Percentiles rank a stretch among this genome's conserved stretches.
phyloP scores from a whole-genome alignment of 1,140 invertebrate species.

The Cardiocondyla obscurior region DNA sequence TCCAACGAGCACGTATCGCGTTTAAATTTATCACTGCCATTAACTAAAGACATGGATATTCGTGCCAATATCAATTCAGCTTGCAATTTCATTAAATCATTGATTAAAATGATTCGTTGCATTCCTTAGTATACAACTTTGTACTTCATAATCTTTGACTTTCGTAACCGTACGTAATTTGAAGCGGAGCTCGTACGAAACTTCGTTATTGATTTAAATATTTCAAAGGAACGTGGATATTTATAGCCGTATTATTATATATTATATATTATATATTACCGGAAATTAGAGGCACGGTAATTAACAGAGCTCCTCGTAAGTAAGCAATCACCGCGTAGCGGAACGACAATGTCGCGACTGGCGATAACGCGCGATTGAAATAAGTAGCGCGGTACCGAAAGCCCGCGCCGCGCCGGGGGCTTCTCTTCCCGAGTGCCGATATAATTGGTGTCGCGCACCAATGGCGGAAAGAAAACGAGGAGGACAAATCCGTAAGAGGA shows the following conservation, averaged over 20 bases:
- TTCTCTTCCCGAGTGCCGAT: constrained; percentile 13
- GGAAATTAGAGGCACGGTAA: constrained; percentile 28
- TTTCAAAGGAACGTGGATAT: too few relatives aligned
- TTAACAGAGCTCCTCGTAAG: constrained; percentile 1
- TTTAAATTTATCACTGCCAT: neutral
- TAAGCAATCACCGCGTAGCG: neutral
- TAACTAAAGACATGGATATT: neutral
- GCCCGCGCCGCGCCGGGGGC: neutral
- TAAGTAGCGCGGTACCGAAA: neutral
- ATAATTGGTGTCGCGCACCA: constrained; percentile 65
- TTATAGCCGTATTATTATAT: too few relatives aligned
- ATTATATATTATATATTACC: too few relatives aligned
- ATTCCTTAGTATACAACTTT: neutral
- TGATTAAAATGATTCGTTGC: neutral
- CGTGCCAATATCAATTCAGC: constrained; percentile 6
- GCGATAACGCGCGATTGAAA: constrained; percentile 5
- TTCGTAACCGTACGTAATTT: neutral
- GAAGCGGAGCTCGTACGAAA: neutral
- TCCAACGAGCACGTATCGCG: neutral
- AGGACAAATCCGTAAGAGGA: constrained; percentile 20
- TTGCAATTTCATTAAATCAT: neutral
- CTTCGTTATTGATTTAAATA: neutral
- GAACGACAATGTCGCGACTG: neutral
- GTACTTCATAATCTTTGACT: neutral
- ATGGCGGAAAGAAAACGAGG: constrained; percentile 44